Conservation (phyloP, 2,888 invertebrate species). For the Caenorhabditis sulstoni region DNA sequence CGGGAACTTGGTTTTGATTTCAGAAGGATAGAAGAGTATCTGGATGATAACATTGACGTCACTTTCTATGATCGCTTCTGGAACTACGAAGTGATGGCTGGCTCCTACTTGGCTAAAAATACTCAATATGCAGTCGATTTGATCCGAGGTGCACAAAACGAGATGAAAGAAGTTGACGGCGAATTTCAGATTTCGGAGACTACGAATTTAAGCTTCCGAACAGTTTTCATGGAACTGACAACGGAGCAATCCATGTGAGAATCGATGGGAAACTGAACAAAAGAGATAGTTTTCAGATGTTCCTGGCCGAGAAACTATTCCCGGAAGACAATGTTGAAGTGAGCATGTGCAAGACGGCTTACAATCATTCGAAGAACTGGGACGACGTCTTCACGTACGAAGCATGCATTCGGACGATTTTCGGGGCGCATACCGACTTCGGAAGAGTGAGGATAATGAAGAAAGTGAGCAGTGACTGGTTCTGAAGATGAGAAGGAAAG, state of each 20-base stretch:
- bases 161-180: not conserved
- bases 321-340: slow-evolving; percentile 30
- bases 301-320: slow-evolving; percentile 51
- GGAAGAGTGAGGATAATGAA: slow-evolving; percentile 53
- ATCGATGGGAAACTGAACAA: too few relatives aligned
- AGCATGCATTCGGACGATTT: slow-evolving; percentile 66
- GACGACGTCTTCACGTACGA: slow-evolving; percentile 67
- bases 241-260: slow-evolving; percentile 66
- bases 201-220: slow-evolving; percentile 59
- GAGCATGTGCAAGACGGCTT: slow-evolving; percentile 41
- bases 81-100: slow-evolving; percentile 56
- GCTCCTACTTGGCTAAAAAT: slow-evolving; percentile 53
- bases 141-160: slow-evolving; percentile 14
- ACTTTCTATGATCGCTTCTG: slow-evolving; percentile 56
- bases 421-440: slow-evolving; percentile 27
- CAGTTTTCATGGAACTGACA: slow-evolving; percentile 64
- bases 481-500: not conserved
- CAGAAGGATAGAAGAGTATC: slow-evolving; percentile 57
- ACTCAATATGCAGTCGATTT: slow-evolving; percentile 34
- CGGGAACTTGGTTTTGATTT: not conserved
- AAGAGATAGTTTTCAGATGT: slow-evolving; percentile 37
- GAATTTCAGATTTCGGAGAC: slow-evolving; percentile 15
- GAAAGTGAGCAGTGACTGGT: slow-evolving; percentile 30
- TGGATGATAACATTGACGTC: slow-evolving; percentile 43
- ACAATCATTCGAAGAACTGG: slow-evolving; percentile 54